Evolutionary conservation across 2,797 vertebrate genomes (phyloP).

Genomic region (Fringilla coelebs): DNA sequence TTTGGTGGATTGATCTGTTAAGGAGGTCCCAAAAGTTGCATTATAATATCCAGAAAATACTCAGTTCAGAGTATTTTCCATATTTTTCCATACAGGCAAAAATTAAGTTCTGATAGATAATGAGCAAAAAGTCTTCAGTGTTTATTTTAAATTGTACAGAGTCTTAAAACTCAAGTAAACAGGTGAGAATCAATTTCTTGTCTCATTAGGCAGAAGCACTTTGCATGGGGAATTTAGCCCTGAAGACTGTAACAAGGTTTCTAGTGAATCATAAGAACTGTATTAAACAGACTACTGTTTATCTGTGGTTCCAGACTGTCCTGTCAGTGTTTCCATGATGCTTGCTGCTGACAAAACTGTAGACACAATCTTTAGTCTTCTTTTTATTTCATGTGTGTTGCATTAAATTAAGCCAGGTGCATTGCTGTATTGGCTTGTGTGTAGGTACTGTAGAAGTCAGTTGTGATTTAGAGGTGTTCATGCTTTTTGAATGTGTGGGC

Average conservation of each 20-base stretch:
- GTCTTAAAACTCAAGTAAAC: background rate
- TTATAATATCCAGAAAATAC: background rate
- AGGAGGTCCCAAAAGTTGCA: background rate
- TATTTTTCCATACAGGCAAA: background rate
- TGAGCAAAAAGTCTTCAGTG: background rate
- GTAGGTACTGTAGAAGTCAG: background rate
- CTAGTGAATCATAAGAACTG: fast-evolving
- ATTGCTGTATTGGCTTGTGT: background rate
- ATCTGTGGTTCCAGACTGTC: background rate
- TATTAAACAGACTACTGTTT: background rate
- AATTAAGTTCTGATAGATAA: background rate
- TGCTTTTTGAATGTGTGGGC: background rate
- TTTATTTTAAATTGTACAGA: background rate
- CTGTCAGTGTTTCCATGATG: background rate
- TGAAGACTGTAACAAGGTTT: background rate
- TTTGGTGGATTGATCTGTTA: background rate
- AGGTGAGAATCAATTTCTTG: background rate
- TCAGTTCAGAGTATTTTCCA: background rate
- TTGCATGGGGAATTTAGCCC: background rate
- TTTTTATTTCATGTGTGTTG: background rate
- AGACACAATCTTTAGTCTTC: background rate
- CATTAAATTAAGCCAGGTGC: background rate
- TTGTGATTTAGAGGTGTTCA: background rate
- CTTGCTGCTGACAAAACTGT: background rate
- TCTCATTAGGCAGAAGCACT: background rate